Base-by-base conservation (phyloP, 2,113 vertebrate genomes). In the Formicarius rufipectus region DNA sequence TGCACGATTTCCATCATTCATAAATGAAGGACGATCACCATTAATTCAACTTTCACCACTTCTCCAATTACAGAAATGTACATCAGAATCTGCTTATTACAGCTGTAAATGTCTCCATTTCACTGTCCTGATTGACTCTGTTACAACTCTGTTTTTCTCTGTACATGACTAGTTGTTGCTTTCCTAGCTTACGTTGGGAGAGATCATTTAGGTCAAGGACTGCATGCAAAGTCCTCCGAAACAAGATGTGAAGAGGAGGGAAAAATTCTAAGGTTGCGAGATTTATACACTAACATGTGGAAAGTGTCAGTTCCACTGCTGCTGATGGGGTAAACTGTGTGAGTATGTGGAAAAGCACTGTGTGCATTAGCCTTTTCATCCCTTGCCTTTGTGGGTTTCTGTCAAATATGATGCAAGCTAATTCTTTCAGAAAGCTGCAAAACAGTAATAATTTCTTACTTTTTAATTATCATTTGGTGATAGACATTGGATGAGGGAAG, bases 241-340 rank as follows among this genome's bases (percentile, higher is more conserved):
- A 74, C 9, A n/a, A 50, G 2, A 8, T 20, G 6, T 25, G 8
- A 64, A 80, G 55, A 88, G 50, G 18, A 4, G 35, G 28, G 6
- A 78, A 55, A 71, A 77, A 21, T 10, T 14, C 21, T 49, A 58
- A 87, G 5, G 25, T 33, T 69, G 50, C 20, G 69, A 42, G 0
- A 0, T 45, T 49, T 8, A 22, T 2, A 17, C 0, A 0, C 31
- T n/a, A 28, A 42, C 10, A 17, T 5, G 7, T 20, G 23, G n/a
- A 33, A 89, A 72, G 33, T 0, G 0, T n/a, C 69, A 50, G 35
- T 77, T 89, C 33, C 64, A 42, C n/a, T 23, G 21, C 27, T 0
- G 1, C 1, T 47, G 42, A 63, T 39, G 49, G 3, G 13, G 33
- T 67, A 53, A 23, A 13, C 12, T 24, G 13, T 42, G 28, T 23